Base-by-base conservation (phyloP, 2,113 vertebrate genomes). In the Xenopus laevis region DNA sequence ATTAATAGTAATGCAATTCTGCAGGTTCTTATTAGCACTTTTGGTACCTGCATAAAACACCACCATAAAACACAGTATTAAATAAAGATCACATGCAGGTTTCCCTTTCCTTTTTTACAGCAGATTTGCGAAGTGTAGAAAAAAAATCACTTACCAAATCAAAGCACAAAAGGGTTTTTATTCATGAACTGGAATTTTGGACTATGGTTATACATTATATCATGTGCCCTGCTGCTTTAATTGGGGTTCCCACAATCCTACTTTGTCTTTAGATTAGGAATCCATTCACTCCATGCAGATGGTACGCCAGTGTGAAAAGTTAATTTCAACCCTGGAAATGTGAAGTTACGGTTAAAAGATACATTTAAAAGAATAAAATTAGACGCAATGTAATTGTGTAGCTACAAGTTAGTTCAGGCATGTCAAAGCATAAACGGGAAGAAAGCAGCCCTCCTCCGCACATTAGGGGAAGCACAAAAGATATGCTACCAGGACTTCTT, bases 241-340 rank as follows among this genome's bases (percentile, higher is more conserved):
- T 66, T 66, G 64, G 64, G n/a, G 45, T 45, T 55, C 52, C 50
- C 21, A 55, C 67, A 17, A 69, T 33, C 52, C 15, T 13, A 68
- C 65, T 69, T 69, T 69, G 67, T 69, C 50, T 69, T 55, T 52
- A 40, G 27, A 69, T 69, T 69, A 57, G 30, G 20, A 57, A 6
- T 69, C 12, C 47, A 69, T 57, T 69, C 67, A 66, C n/a, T 50
- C 23, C 23, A 27, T 27, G 15, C 64, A 69, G 52, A 69, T 69
- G 67, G 67, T 57, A 50, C 27, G 27, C 20, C 47, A 18, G 23
- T 69, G 52, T 57, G 67, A 69, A 33, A 66, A 45, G 27, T 55
- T 69, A 33, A 57, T 57, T 69, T 40, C 50, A 69, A 57, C 52
- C 50, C 52, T 33, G 67, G 27, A 18, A 66, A 46, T 66, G 27